phyloP scores from a whole-genome alignment of 1,140 invertebrate genomes.

The Tenebrio molitor region DNA sequence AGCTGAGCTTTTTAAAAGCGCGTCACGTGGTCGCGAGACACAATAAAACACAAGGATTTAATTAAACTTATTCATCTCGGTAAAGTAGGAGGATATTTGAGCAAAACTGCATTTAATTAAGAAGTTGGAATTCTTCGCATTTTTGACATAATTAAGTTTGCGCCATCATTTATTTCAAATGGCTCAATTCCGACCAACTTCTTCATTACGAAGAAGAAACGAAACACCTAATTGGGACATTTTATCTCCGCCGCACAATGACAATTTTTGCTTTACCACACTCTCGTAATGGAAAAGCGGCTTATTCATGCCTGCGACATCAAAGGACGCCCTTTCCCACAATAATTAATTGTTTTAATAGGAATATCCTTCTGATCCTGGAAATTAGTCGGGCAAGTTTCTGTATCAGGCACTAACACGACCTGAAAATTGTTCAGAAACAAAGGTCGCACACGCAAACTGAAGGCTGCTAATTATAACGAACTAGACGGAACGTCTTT shows the following conservation, averaged over 20 bases:
- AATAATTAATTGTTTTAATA: constrained; percentile 26
- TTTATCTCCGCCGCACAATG: constrained; percentile 15
- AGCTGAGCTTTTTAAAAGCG: constrained; percentile 45
- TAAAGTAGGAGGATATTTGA: constrained; percentile 63
- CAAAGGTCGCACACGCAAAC: not conserved
- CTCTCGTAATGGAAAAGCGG: constrained; percentile 14
- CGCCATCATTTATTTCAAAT: constrained; percentile 62
- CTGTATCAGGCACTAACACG: no score
- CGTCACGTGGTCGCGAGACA: constrained; percentile 53
- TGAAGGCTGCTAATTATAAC: constrained; percentile 12
- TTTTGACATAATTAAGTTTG: constrained; percentile 67
- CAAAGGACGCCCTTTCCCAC: constrained; percentile 19
- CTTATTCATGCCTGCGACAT: not conserved
- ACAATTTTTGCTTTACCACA: constrained; percentile 22
- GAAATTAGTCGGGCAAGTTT: not conserved
- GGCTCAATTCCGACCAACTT: constrained; percentile 60
- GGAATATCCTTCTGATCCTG: constrained; percentile 9
- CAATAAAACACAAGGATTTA: constrained; percentile 67
- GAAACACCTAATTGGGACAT: constrained; percentile 37
- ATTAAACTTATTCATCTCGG: constrained; percentile 68
- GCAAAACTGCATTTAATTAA: constrained; percentile 67
- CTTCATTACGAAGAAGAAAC: constrained; percentile 42
- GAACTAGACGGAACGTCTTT: constrained; percentile 3
- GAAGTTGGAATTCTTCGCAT: constrained; percentile 66
- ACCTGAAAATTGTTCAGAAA: not conserved